These are phyloP conservation scores for Rhineura floridana DNA, from an alignment of 2,113 vertebrate species.

Conservation along the genomic window DNA sequence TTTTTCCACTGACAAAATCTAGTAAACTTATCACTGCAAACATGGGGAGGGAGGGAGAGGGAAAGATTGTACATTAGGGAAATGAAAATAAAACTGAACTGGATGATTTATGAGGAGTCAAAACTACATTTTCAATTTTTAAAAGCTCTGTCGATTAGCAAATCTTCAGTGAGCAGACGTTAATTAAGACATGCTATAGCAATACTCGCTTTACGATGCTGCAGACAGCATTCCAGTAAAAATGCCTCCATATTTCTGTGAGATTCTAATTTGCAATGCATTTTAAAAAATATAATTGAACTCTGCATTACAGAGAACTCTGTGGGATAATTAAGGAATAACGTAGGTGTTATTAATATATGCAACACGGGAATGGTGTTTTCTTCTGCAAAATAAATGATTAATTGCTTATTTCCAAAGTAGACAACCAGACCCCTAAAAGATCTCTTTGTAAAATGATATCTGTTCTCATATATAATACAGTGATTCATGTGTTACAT, in stretches of 20 bases:
- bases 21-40: slow-evolving; percentile 93
- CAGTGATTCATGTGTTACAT: not conserved
- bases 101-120: not conserved
- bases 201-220: not conserved
- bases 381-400: slow-evolving; percentile 45
- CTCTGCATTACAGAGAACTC: slow-evolving; percentile 43
- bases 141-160: not conserved
- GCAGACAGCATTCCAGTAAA: rapidly evolving
- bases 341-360: slow-evolving; percentile 12
- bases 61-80: slow-evolving; percentile 3
- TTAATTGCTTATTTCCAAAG: slow-evolving; percentile 42
- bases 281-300: not conserved
- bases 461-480: not conserved
- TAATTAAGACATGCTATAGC: not conserved
- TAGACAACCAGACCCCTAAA: not conserved
- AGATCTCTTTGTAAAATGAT: not conserved
- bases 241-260: not conserved
- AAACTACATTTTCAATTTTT: not conserved
- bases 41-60: slow-evolving; percentile 22
- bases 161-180: slow-evolving; percentile 11
- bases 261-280: not conserved
- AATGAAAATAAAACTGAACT: slow-evolving; percentile 20
- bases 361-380: not conserved
- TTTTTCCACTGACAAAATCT: slow-evolving; percentile 99
- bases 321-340: slow-evolving; percentile 43